Conservation (phyloP, 2,888 invertebrate genomes). For the Formica aserva region DNA sequence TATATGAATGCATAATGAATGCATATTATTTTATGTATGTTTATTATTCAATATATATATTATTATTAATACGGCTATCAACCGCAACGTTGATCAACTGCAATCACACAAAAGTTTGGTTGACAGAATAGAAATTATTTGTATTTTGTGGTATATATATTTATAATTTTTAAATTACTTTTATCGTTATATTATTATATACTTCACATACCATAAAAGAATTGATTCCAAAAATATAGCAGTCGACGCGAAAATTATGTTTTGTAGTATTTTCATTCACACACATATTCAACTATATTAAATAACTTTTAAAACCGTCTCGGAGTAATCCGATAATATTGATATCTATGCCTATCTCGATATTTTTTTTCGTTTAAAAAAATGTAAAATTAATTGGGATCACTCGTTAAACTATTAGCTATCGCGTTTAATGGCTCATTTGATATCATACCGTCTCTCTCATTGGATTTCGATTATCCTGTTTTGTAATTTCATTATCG, state of each 20-base stretch:
- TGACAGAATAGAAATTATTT: neutral
- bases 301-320: neutral
- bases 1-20: too few relatives aligned
- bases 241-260: neutral
- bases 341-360: neutral
- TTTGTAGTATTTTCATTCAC: neutral
- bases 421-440: neutral
- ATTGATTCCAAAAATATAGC: neutral
- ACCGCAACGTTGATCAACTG: too few relatives aligned
- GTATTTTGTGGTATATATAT: neutral
- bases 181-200: neutral
- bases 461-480: neutral
- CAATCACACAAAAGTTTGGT: too few relatives aligned
- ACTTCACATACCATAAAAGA: neutral
- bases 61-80: neutral
- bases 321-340: neutral
- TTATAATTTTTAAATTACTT: neutral
- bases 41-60: too few relatives aligned
- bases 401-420: neutral
- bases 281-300: neutral
- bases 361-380: neutral
- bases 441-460: neutral
- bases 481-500: neutral
- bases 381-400: neutral
- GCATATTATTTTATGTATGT: too few relatives aligned